Conservation (phyloP, 2,888 invertebrate species). For the Tetramorium bicarinatum region DNA sequence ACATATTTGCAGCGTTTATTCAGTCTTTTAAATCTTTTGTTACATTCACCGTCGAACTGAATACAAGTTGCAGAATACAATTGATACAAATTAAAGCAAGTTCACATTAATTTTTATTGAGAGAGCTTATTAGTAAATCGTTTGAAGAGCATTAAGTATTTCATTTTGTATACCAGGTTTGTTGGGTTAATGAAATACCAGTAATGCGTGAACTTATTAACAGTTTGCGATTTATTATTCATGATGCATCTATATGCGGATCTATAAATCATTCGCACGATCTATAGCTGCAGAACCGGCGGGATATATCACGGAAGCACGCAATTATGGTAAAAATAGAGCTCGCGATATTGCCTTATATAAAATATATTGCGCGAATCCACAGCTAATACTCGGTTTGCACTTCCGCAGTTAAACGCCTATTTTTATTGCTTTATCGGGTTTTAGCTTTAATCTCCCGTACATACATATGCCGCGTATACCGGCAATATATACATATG, state of each 20-base stretch:
- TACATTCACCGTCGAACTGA: neutral
- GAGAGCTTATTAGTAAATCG: neutral
- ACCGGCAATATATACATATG: neutral
- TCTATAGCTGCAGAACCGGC: neutral
- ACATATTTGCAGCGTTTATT: neutral
- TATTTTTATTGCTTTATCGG: conserved; percentile 28
- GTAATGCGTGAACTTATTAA: conserved; percentile 33
- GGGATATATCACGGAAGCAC: conserved; percentile 25
- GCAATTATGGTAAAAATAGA: conserved; percentile 37
- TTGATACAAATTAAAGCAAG: conserved; percentile 17
- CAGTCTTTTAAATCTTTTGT: conserved; percentile 1
- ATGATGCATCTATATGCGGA: conserved; percentile 18
- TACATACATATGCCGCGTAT: neutral
- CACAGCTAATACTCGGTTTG: conserved; percentile 37
- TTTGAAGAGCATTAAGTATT: neutral
- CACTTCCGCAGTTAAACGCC: conserved; percentile 38
- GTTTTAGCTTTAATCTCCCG: conserved; percentile 10
- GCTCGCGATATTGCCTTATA: conserved; percentile 27
- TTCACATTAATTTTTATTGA: conserved; percentile 10
- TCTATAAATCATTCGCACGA: conserved; percentile 30
- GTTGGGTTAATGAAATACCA: conserved; percentile 29
- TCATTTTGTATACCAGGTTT: neutral
- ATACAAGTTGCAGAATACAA: neutral
- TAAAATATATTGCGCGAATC: conserved; percentile 22
- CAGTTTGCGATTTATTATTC: conserved; percentile 41